A percentile compares a stretch with the other conserved stretches of the same genome.
These are phyloP conservation scores for Dolichotis patagonum DNA, from an alignment of 2,113 vertebrate genomes.

Conservation along the genomic window DNA sequence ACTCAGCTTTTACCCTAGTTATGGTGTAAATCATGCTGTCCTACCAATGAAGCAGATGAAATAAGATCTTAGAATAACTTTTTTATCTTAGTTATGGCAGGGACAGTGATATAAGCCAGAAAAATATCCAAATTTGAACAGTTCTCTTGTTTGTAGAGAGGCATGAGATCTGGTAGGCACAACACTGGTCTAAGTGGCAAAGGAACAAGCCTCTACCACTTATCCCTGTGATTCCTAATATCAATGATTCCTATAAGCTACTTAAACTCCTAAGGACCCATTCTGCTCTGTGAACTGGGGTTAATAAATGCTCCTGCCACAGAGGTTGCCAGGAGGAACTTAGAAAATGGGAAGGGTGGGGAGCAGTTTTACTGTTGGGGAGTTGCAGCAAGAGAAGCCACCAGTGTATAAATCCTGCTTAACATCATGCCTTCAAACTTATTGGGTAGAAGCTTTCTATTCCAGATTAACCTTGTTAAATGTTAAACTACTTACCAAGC, in stretches of 20 bases:
- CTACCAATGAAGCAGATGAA: neutral
- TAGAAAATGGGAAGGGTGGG: neutral
- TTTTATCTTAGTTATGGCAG: neutral
- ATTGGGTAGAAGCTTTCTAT: constrained; percentile 11
- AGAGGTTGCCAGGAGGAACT: neutral
- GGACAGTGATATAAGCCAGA: neutral
- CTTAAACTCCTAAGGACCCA: neutral
- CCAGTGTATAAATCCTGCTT: neutral
- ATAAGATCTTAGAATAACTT: neutral
- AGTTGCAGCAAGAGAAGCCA: neutral
- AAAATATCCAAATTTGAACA: neutral
- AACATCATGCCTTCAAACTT: neutral
- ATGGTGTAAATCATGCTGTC: neutral
- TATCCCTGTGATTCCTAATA: neutral
- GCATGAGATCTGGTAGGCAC: neutral
- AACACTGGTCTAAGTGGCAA: neutral
- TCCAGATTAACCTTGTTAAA: constrained; percentile 22
- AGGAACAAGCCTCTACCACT: neutral
- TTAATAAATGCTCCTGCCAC: neutral
- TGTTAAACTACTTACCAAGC: constrained; percentile 43
- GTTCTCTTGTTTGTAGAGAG: neutral
- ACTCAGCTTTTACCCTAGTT: neutral
- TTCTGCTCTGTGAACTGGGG: neutral
- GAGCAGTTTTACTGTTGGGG: neutral
- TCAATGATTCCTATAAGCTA: neutral